These are phyloP conservation scores for Lasioglossum lativentre DNA, from an alignment of 2,888 invertebrate species.

Conservation along the genomic window DNA sequence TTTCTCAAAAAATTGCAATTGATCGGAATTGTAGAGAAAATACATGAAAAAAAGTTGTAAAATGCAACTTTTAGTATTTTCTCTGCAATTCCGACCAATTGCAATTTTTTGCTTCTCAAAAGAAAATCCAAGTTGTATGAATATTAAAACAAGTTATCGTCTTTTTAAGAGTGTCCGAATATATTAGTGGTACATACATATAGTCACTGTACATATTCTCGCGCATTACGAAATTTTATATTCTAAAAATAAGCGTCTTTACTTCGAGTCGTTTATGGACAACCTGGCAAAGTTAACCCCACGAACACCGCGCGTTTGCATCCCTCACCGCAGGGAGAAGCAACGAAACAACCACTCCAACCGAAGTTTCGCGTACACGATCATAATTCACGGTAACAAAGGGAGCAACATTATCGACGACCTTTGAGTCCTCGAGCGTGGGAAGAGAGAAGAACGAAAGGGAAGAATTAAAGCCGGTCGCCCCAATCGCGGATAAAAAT, in stretches of 20 bases:
- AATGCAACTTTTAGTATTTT: no score
- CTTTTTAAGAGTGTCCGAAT: no score
- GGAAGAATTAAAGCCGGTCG: background rate
- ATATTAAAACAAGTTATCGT: no score
- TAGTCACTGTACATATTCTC: no score
- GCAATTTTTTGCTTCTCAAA: no score
- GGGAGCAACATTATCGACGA: background rate
- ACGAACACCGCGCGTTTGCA: background rate
- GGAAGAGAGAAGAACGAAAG: background rate
- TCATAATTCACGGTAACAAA: background rate
- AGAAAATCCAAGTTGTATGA: no score
- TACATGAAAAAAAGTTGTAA: no score
- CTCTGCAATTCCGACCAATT: no score
- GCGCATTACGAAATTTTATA: no score
- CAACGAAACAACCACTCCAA: background rate
- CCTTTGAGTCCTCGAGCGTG: background rate
- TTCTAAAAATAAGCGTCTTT: background rate
- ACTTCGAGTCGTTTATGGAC: background rate
- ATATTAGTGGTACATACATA: no score
- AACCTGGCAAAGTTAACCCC: background rate
- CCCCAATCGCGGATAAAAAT: constrained; percentile 5
- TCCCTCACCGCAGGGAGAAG: background rate
- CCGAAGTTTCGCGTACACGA: background rate
- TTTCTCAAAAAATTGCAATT: no score
- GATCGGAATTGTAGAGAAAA: no score